Conservation (phyloP, 2,888 invertebrate species). For the Apeira syringaria region DNA sequence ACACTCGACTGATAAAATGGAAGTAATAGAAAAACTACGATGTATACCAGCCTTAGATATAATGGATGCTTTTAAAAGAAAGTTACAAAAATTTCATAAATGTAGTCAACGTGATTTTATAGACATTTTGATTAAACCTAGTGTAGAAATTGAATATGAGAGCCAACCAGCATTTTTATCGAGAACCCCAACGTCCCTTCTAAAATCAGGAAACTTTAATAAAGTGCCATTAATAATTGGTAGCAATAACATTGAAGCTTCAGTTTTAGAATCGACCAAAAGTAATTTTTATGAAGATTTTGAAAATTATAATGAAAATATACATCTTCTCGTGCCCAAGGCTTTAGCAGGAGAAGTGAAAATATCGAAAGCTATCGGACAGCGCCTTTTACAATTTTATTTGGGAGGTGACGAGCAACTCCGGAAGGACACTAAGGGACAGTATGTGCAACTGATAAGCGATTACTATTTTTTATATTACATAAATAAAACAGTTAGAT, state of each 20-base stretch:
- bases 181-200: conserved; percentile 59
- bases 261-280: conserved; percentile 49
- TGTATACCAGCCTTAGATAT: conserved; percentile 47
- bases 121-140: conserved; percentile 64
- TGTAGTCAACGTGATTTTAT: conserved; percentile 42
- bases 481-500: conserved; percentile 63
- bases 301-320: conserved; percentile 59
- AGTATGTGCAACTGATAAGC: conserved; percentile 66
- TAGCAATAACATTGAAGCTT: conserved; percentile 64
- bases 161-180: conserved; percentile 68
- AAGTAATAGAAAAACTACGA: conserved; percentile 61
- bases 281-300: conserved; percentile 55
- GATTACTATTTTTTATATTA: conserved; percentile 72
- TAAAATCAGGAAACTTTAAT: conserved; percentile 68
- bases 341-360: conserved; percentile 50
- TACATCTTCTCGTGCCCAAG: conserved; percentile 60
- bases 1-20: conserved; percentile 44
- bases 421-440: conserved; percentile 57
- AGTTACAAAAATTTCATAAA: conserved; percentile 24
- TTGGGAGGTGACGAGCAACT: conserved; percentile 55
- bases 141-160: conserved; percentile 70
- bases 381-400: conserved; percentile 64
- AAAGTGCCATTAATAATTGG: conserved; percentile 75
- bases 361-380: conserved; percentile 53
- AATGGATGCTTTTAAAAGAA: conserved; percentile 44